phyloP scores from a whole-genome alignment of 1,140 invertebrate genomes.

The Bombus confusus region DNA sequence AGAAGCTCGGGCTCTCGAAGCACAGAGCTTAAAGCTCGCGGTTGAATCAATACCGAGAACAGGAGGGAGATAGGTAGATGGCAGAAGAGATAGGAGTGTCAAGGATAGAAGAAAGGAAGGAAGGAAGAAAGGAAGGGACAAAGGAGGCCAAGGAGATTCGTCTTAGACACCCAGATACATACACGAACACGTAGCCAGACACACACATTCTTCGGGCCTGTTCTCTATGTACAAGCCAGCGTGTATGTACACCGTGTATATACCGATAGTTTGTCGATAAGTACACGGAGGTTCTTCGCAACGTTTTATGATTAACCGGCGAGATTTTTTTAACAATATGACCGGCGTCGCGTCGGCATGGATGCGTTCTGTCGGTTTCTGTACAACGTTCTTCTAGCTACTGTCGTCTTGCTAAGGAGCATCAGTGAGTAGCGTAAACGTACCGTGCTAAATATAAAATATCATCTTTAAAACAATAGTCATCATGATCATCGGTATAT shows the following conservation, averaged over 20 bases:
- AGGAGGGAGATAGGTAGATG: slow-evolving; percentile 49
- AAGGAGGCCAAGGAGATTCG: slow-evolving; percentile 75
- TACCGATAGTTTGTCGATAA: slow-evolving; percentile 49
- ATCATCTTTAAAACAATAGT: neutral
- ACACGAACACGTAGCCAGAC: slow-evolving; percentile 33
- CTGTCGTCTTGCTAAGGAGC: slow-evolving; percentile 69
- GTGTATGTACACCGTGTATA: neutral
- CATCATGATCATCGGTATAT: neutral
- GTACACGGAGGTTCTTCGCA: slow-evolving; percentile 24
- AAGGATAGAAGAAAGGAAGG: slow-evolving; percentile 55
- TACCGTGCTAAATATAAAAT: neutral
- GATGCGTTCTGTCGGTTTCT: slow-evolving; percentile 71
- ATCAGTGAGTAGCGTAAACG: slow-evolving; percentile 72
- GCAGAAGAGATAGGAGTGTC: slow-evolving; percentile 49
- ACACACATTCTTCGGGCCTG: slow-evolving; percentile 24
- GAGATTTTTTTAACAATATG: slow-evolving; percentile 67
- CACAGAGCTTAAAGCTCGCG: slow-evolving; percentile 43
- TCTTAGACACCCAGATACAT: slow-evolving; percentile 51
- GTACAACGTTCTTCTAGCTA: slow-evolving; percentile 68
- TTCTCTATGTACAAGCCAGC: neutral
- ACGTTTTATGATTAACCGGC: slow-evolving; percentile 46
- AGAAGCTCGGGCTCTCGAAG: slow-evolving; percentile 43
- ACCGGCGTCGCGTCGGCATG: slow-evolving; percentile 64
- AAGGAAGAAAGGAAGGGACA: slow-evolving; percentile 57
- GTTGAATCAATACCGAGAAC: slow-evolving; percentile 57